Evolutionary conservation across 2,888 invertebrate genomes (phyloP).

Genomic region (Syritta pipiens): DNA sequence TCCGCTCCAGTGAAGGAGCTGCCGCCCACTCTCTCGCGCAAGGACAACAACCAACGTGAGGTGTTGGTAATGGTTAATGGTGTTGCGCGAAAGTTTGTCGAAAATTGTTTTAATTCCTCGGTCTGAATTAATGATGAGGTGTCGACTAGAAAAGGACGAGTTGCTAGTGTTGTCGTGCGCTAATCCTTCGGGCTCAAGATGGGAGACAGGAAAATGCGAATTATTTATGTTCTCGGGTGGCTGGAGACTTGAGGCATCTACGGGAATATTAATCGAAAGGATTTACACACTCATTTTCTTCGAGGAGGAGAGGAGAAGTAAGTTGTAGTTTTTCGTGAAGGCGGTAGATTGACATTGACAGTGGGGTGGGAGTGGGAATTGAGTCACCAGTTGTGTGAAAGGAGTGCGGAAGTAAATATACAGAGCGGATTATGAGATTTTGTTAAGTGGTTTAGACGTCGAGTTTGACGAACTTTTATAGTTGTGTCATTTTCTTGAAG

Average conservation of each 20-base stretch:
- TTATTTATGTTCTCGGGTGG: conserved; percentile 52
- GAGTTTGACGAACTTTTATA: no score
- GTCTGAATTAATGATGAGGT: conserved; percentile 77
- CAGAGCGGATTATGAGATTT: conserved; percentile 15
- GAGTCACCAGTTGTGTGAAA: conserved; percentile 38
- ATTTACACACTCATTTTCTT: conserved; percentile 46
- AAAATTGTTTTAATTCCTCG: conserved; percentile 75
- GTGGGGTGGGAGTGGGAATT: conserved; percentile 16
- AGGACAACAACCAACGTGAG: background rate
- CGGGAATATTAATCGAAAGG: conserved; percentile 59
- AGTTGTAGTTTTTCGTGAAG: conserved; percentile 29
- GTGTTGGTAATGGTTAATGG: conserved; percentile 62
- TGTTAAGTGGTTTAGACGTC: conserved; percentile 20
- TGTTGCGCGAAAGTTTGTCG: conserved; percentile 64
- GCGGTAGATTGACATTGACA: conserved; percentile 5
- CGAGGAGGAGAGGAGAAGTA: background rate
- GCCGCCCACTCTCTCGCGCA: background rate
- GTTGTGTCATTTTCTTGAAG: no score
- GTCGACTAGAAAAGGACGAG: conserved; percentile 67
- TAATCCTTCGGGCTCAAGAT: conserved; percentile 58
- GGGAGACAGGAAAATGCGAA: conserved; percentile 55
- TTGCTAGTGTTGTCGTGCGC: conserved; percentile 58
- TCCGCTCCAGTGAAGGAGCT: conserved; percentile 26
- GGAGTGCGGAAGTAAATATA: conserved; percentile 4
- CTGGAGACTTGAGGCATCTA: conserved; percentile 14